These are phyloP conservation scores for Tauraco erythrolophus DNA, from an alignment of 2,113 vertebrate species.

Conservation along the genomic window DNA sequence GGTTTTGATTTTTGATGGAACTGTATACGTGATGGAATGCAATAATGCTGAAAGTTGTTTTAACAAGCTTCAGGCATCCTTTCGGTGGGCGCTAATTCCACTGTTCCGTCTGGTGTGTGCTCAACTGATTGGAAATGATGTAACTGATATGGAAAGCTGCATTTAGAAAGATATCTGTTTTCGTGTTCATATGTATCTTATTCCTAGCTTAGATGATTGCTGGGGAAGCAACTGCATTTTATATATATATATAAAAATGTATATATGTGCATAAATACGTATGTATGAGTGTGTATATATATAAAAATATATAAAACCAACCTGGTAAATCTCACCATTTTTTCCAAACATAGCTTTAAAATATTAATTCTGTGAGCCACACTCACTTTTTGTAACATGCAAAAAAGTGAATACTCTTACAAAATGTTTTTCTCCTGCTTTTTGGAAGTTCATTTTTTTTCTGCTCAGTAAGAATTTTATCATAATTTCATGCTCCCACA, in stretches of 20 bases:
- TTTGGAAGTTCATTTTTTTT: conserved; percentile 51
- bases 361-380: conserved; percentile 54
- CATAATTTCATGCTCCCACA: conserved; percentile 66
- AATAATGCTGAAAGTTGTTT: not conserved
- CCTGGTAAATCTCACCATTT: conserved; percentile 3
- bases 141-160: not conserved
- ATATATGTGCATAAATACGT: not conserved
- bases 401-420: conserved; percentile 39
- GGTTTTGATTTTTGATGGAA: not conserved
- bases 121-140: not conserved
- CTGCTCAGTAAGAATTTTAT: conserved; percentile 64
- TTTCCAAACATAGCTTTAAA: conserved; percentile 15
- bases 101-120: not conserved
- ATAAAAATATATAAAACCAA: not conserved
- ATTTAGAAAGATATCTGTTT: not conserved
- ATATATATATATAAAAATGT: too few relatives aligned
- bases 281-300: not conserved
- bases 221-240: not conserved
- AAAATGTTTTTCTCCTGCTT: conserved; percentile 30
- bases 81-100: not conserved
- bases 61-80: not conserved
- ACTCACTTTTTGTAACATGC: not conserved
- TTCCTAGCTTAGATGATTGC: not conserved
- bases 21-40: not conserved
- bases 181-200: not conserved